These are phyloP conservation scores for Elephantulus edwardii DNA, from an alignment of 2,113 vertebrate genomes.

Conservation along the genomic window DNA sequence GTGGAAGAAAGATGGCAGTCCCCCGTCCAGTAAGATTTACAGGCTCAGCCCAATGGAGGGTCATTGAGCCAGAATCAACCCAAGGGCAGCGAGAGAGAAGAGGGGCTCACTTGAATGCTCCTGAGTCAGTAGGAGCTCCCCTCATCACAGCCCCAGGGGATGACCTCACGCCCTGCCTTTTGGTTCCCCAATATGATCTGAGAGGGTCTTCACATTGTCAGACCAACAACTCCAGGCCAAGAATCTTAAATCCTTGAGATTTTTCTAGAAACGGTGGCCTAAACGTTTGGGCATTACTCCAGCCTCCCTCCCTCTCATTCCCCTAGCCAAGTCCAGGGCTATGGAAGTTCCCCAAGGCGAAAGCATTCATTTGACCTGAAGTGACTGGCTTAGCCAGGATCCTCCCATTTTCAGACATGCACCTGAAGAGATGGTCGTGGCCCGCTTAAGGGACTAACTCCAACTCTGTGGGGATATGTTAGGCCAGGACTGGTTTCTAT, in stretches of 20 bases:
- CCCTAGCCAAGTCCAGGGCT: background rate
- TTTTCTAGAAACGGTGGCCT: background rate
- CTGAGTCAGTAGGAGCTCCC: background rate
- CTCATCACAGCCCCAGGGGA: background rate
- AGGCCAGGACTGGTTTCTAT: background rate
- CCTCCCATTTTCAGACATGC: background rate
- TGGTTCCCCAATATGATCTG: background rate
- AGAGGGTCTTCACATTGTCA: conserved; percentile 37
- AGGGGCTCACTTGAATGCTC: background rate
- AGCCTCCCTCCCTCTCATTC: background rate
- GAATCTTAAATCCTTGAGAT: conserved; percentile 40
- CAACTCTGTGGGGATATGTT: background rate
- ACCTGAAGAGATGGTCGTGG: background rate
- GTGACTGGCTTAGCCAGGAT: background rate
- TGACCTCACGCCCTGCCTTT: background rate
- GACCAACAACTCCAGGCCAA: background rate
- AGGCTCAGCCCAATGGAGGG: no score
- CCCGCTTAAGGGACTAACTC: background rate
- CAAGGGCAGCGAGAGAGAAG: no score
- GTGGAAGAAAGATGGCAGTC: no score
- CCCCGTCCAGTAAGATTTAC: no score
- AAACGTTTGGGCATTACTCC: background rate
- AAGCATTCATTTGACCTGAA: background rate
- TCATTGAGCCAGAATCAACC: no score
- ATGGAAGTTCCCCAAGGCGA: background rate